These are phyloP conservation scores for Hedya salicella DNA, from an alignment of 2,888 invertebrate genomes.

Conservation along the genomic window DNA sequence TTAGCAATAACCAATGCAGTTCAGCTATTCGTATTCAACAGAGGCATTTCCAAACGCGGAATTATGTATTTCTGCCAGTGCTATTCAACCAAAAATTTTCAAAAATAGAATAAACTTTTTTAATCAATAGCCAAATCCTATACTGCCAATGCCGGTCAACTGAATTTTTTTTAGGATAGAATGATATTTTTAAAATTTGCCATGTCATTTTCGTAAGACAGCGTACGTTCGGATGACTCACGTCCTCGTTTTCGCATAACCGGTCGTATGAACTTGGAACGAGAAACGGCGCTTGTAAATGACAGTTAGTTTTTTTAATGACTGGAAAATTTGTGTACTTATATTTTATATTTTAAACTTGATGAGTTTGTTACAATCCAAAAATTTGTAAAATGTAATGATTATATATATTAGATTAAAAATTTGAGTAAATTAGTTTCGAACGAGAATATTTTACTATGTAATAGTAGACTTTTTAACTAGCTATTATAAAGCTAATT, in stretches of 20 bases:
- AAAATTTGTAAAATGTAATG: too few relatives aligned
- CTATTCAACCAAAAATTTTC: too few relatives aligned
- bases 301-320: conserved; percentile 42
- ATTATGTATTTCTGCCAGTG: too few relatives aligned
- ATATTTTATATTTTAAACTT: not conserved
- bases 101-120: too few relatives aligned
- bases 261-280: conserved; percentile 48
- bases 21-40: too few relatives aligned
- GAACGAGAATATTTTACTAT: too few relatives aligned
- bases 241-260: conserved; percentile 58
- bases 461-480: too few relatives aligned
- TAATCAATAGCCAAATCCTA: not conserved
- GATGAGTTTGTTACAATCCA: not conserved
- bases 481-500: not conserved
- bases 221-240: conserved; percentile 60
- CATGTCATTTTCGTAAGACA: conserved; percentile 35
- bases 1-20: too few relatives aligned
- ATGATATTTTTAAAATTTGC: conserved; percentile 36
- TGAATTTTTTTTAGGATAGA: conserved; percentile 14
- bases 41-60: too few relatives aligned
- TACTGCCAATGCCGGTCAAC: conserved; percentile 10
- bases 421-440: too few relatives aligned
- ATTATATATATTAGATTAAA: too few relatives aligned
- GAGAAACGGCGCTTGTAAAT: conserved; percentile 45
- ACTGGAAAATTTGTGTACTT: not conserved